Evolutionary conservation across 2,797 vertebrate genomes (phyloP), one percentile per base, ranked within the genome.

Genomic region (Cottoperca gobio): DNA sequence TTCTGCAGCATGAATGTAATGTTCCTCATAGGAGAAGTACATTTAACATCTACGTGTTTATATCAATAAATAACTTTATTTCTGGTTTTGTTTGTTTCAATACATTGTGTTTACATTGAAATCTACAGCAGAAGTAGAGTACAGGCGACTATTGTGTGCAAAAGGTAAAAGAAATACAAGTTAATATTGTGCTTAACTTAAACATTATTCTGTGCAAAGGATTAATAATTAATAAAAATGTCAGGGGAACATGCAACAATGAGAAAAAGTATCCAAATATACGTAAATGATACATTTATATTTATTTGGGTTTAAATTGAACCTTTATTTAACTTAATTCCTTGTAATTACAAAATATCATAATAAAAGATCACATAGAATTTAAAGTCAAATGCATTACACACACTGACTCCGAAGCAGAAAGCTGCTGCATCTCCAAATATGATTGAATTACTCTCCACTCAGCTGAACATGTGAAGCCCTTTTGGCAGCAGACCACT

Each of bases 61-160:
- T 94, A 91, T 81, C 86, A 95, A 94, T 94, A 94, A 93, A 93
- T 86, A 13, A 79, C 85, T 89, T 91, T 55, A 88, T 93, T 93
- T 92, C 86, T 93, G 90, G 46, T 87, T 86, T 89, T 88, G 75
- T 77, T 89, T 85, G 60, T 90, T 76, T 78, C 66, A 62, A 62
- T 78, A 31, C 46, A 8, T 43, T 79, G 33, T 85, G 43, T 82
- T 67, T 81, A 62, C 52, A 78, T 53, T 46, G 8, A 55, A 80
- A 12, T 53, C 21, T 50, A 10, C 13, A 61, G 33, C 9, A 31
- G 31, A 33, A 14, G 14, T 37, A 14, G 3, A 59, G 9, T 42
- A 57, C 76, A 70, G 35, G 24, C 8, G 50, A 11, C 19, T 33
- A 5, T 40, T 60, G 42, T 65, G 42, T 43, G 55, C 39, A 65